Evolutionary conservation across 2,797 vertebrate species (phyloP).

Genomic region (Anniella stebbinsi): DNA sequence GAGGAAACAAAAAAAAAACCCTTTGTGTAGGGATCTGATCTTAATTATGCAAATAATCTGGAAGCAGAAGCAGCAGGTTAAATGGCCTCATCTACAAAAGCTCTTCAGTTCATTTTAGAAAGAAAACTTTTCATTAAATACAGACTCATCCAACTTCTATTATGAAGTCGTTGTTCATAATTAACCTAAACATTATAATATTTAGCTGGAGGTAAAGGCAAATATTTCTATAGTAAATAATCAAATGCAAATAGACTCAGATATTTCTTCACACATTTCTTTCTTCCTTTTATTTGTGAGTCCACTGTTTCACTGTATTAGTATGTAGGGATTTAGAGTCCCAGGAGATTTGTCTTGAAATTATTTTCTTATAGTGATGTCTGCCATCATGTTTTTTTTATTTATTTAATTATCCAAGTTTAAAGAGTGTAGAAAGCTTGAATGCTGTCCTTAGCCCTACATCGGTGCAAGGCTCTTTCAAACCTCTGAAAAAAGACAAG

Average conservation of each 20-base stretch:
- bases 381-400: too few species aligned
- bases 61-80: too few species aligned
- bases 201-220: slow-evolving; percentile 25
- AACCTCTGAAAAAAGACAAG: not conserved
- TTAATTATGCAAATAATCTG: too few species aligned
- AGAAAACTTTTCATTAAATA: not conserved
- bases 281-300: slow-evolving; percentile 25
- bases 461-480: not conserved
- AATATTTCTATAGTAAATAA: slow-evolving; percentile 36
- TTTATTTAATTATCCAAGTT: not conserved
- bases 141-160: slow-evolving; percentile 4
- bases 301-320: slow-evolving; percentile 36
- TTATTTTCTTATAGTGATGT: slow-evolving; percentile 10
- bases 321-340: slow-evolving; percentile 59
- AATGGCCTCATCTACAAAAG: too few species aligned
- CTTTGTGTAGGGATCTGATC: too few species aligned
- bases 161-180: slow-evolving; percentile 5
- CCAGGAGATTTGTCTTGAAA: slow-evolving; percentile 49
- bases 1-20: too few species aligned
- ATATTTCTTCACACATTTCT: slow-evolving; percentile 51
- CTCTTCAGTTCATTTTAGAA: slow-evolving; percentile 28
- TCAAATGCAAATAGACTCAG: slow-evolving; percentile 20
- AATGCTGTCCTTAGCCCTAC: not conserved
- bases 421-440: too few species aligned
- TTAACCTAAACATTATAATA: slow-evolving; percentile 24